Evolutionary conservation across 1,140 invertebrate genomes (phyloP), one percentile per base, ranked within the genome.

Genomic region (Dendrolimus kikuchii): DNA sequence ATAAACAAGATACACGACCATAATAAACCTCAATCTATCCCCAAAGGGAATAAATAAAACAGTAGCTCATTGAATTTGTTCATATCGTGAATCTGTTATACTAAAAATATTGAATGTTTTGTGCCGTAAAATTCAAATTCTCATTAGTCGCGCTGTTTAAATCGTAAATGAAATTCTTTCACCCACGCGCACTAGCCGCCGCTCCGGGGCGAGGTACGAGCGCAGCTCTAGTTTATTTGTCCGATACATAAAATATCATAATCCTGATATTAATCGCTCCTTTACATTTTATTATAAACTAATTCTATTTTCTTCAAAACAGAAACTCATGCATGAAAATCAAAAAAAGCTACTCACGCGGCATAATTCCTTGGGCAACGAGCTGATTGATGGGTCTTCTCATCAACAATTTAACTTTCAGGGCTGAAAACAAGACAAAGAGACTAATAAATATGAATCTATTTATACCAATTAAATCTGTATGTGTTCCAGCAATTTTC

Each of bases 281-380:
- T 1, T 23, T 23, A 3, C 3, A 23, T 23, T 23, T 23, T 23
- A 23, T 23, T 23, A 23, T 1, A 23, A 23, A 23, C 23, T 23
- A 23, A 23, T 23, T 23, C 1, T 23, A 1, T 3, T 23, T 23
- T 23, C 23, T 23, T 23, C 23, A 23, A 43, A 9, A n/a, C 10
- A 8, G 42, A n/a, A 43, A 43, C 42, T n/a, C 8, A 8, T 9
- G 42, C 8, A 43, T 43, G 36, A 37, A 48, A 10, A n/a, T 6
- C 6, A 38, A 5, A 48, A 38, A 5, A 38, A 8, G 39, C 55
- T 68, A 98, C 97, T 98, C 93, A 99, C 98, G 94, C 82, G 98
- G 97, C 92, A 99, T 96, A 74, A 99, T 99, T 86, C 97, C 98
- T 90, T 98, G 96, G 62, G 95, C 96, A 62, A 98, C 96, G 58